Conservation (phyloP, 2,797 vertebrate species). For the Glossophaga mutica region DNA sequence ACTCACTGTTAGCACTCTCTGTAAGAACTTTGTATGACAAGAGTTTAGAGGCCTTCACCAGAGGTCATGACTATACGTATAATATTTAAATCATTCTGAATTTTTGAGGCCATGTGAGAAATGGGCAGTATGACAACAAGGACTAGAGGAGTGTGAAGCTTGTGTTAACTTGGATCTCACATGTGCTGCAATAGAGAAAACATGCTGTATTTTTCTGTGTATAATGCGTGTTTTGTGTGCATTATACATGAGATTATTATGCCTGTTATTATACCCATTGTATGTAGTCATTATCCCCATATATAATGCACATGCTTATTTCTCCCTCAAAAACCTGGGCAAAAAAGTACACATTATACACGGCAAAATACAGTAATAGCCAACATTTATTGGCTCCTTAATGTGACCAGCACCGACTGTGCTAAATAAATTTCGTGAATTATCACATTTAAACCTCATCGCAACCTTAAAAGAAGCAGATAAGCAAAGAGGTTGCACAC, state of each 20-base stretch:
- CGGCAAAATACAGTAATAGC: neutral
- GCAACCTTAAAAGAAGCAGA: neutral
- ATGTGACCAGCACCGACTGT: neutral
- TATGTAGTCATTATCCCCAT: too few species aligned
- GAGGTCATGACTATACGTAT: neutral
- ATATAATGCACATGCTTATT: too few species aligned
- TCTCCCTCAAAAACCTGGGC: too few species aligned
- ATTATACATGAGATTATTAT: too few species aligned
- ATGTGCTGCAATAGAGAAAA: neutral
- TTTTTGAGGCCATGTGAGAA: neutral
- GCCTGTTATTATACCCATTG: too few species aligned
- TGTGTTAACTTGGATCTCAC: neutral
- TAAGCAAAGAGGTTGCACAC: neutral
- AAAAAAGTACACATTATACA: too few species aligned
- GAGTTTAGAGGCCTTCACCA: neutral
- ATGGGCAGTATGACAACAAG: neutral
- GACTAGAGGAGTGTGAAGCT: neutral
- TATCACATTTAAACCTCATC: neutral
- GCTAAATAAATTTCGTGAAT: neutral
- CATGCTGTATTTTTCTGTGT: too few species aligned
- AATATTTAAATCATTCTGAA: neutral
- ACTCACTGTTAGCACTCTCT: neutral
- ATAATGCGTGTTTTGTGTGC: too few species aligned
- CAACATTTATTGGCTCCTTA: neutral
- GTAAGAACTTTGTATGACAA: neutral